These are phyloP conservation scores for Sinopyrophorus schimmeli DNA, from an alignment of 2,888 invertebrate genomes.

Conservation along the genomic window DNA sequence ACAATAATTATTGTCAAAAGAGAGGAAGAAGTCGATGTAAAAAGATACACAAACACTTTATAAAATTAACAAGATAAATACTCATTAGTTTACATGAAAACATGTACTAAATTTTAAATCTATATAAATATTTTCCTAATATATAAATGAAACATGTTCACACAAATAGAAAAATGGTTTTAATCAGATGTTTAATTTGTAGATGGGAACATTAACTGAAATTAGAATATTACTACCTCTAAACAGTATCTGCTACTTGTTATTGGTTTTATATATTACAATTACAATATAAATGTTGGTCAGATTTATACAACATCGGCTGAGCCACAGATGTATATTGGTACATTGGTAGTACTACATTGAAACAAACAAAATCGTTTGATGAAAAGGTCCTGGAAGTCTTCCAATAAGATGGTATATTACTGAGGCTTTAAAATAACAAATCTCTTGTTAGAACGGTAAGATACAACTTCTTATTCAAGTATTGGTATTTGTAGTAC, in stretches of 20 bases:
- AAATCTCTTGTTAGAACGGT: no score
- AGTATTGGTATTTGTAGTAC: constrained; percentile 7
- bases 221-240: no score
- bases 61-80: constrained; percentile 16
- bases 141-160: constrained; percentile 15
- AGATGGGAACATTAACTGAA: no score
- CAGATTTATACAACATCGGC: constrained; percentile 31
- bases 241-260: no score
- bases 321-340: constrained; percentile 6
- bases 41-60: constrained; percentile 14
- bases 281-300: constrained; percentile 23
- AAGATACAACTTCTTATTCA: constrained; percentile 4
- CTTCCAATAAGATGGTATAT: no score
- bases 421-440: no score
- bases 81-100: constrained; percentile 16
- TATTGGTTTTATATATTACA: no score
- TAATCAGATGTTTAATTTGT: no score
- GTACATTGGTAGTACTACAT: constrained; percentile 1
- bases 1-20: constrained; percentile 51
- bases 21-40: constrained; percentile 47
- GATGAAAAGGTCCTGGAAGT: no score
- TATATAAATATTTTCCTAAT: constrained; percentile 12
- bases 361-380: no score
- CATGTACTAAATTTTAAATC: constrained; percentile 17
- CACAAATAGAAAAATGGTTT: constrained; percentile 20